phyloP scores from a whole-genome alignment of 2,888 invertebrate genomes.

The Xylocampa areola region DNA sequence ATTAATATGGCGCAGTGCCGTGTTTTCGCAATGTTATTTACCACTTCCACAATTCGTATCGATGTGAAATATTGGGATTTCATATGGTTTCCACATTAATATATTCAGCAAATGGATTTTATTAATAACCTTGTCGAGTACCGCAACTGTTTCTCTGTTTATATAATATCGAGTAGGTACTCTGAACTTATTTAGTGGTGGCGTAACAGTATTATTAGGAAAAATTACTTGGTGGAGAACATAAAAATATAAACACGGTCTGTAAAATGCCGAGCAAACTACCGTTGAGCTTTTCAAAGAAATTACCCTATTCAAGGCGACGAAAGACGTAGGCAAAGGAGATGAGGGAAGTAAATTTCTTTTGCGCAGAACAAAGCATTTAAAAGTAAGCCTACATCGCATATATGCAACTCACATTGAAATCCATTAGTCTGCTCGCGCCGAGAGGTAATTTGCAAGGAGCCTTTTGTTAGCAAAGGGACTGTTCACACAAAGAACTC shows the following conservation, averaged over 20 bases:
- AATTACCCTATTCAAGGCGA: constrained; percentile 80
- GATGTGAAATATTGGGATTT: constrained; percentile 41
- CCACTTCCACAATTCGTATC: constrained; percentile 35
- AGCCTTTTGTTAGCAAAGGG: constrained; percentile 82
- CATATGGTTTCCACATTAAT: constrained; percentile 35
- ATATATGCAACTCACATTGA: constrained; percentile 85
- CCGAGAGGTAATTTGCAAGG: constrained; percentile 83
- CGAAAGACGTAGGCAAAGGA: constrained; percentile 77
- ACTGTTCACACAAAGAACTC: constrained; percentile 76
- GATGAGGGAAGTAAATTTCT: constrained; percentile 82
- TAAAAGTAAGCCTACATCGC: constrained; percentile 80
- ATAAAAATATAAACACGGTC: constrained; percentile 63
- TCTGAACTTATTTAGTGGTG: constrained; percentile 46
- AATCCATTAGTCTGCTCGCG: constrained; percentile 84
- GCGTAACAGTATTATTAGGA: constrained; percentile 50
- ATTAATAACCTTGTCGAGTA: constrained; percentile 43
- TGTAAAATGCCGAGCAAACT: constrained; percentile 68
- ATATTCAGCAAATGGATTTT: constrained; percentile 48
- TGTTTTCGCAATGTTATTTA: constrained; percentile 43
- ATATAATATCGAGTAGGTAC: no score
- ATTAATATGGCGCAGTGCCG: constrained; percentile 39
- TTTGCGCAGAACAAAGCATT: constrained; percentile 85
- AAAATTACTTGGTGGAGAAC: constrained; percentile 62
- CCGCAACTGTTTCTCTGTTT: constrained; percentile 17
- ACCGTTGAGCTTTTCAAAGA: constrained; percentile 73